Conservation (phyloP, 2,797 vertebrate species). For the Leucoraja ocellata region DNA sequence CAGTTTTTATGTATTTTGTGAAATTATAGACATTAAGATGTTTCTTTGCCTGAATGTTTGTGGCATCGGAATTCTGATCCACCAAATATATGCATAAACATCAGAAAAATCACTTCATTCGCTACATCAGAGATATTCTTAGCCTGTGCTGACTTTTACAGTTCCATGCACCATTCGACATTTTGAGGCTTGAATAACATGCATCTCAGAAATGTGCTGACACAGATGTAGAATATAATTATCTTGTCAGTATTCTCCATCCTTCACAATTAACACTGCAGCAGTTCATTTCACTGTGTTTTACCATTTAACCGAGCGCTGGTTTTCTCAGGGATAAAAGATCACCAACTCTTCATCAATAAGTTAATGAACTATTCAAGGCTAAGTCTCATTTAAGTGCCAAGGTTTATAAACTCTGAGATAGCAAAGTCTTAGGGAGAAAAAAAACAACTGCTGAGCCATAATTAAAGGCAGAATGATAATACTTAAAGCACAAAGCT, state of each 20-base stretch:
- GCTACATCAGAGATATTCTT: not conserved
- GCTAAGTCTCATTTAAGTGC: slow-evolving; percentile 34
- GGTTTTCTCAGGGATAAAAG: slow-evolving; percentile 27
- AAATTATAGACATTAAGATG: not conserved
- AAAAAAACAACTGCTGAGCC: not conserved
- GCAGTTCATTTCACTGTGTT: slow-evolving; percentile 12
- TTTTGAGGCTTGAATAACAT: slow-evolving; percentile 32
- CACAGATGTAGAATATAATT: slow-evolving; percentile 34
- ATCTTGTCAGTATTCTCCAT: slow-evolving; percentile 17
- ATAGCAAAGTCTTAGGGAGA: not conserved
- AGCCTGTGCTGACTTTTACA: not conserved
- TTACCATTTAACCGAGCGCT: slow-evolving; percentile 16
- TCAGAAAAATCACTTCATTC: not conserved
- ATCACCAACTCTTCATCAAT: slow-evolving; percentile 30
- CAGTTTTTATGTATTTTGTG: not conserved
- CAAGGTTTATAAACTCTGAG: slow-evolving; percentile 22
- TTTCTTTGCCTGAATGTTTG: not conserved
- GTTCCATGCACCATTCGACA: slow-evolving; percentile 4
- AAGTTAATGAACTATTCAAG: slow-evolving; percentile 25
- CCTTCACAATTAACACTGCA: slow-evolving; percentile 31
- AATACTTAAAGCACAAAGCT: not conserved
- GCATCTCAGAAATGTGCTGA: slow-evolving; percentile 21
- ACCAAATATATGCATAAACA: not conserved
- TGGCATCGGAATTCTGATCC: not conserved
- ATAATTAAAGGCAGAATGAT: not conserved